phyloP scores from a whole-genome alignment of 2,797 vertebrate genomes.

The Betta splendens region DNA sequence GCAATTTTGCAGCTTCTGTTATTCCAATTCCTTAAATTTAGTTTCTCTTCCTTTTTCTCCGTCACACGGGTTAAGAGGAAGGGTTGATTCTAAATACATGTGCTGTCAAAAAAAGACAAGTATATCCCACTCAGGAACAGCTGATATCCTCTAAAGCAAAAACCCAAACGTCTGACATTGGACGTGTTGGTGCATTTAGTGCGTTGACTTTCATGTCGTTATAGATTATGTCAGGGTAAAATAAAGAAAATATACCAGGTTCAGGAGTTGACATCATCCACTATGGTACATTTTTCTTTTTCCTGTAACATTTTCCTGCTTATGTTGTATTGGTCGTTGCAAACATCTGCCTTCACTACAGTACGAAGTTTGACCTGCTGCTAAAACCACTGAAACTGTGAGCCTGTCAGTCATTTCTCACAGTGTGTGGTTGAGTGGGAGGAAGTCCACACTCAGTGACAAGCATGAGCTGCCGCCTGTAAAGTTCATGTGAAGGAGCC shows the following conservation, averaged over 20 bases:
- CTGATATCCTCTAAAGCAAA: no score
- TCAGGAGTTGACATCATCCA: not conserved
- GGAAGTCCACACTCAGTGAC: conserved; percentile 19
- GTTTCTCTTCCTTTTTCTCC: conserved; percentile 66
- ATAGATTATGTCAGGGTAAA: not conserved
- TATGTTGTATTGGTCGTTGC: not conserved
- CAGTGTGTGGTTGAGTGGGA: conserved; percentile 20
- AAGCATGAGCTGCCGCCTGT: not conserved
- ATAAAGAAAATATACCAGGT: not conserved
- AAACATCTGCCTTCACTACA: not conserved
- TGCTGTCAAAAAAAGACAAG: not conserved
- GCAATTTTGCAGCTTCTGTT: conserved; percentile 13
- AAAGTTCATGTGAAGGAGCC: not conserved
- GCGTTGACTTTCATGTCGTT: no score
- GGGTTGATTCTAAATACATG: not conserved
- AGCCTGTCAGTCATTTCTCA: conserved; percentile 4
- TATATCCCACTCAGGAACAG: not conserved
- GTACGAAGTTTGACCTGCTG: not conserved
- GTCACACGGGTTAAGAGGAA: conserved; percentile 13
- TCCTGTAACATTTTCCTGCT: conserved; percentile 6
- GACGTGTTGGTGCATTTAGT: not conserved
- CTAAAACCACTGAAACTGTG: conserved; percentile 39
- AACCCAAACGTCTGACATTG: no score
- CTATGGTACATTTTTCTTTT: not conserved
- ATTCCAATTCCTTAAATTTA: conserved; percentile 59